Conservation (phyloP, 2,113 vertebrate species). For the Perca fluviatilis region DNA sequence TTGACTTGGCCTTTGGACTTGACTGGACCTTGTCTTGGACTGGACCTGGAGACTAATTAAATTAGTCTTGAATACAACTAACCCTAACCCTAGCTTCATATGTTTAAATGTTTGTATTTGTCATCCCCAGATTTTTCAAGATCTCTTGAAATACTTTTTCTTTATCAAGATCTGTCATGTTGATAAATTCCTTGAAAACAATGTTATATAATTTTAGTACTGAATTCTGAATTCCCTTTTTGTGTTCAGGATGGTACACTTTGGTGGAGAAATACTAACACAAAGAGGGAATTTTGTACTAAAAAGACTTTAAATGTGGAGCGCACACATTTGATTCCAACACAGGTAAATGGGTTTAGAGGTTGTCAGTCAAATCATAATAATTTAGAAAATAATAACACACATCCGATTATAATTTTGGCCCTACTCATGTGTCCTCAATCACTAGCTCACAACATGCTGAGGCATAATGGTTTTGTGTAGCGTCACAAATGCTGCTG, state of each 20-base stretch:
- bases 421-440: conserved; percentile 12
- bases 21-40: too few relatives aligned
- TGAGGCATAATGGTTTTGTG: conserved; percentile 13
- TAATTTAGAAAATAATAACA: not conserved
- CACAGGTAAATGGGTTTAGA: not conserved
- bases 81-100: not conserved
- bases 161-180: not conserved
- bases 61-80: too few relatives aligned
- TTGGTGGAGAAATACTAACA: not conserved
- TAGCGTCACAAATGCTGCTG: not conserved
- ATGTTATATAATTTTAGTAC: not conserved
- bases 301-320: not conserved
- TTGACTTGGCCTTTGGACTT: too few relatives aligned
- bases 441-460: conserved; percentile 3
- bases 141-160: not conserved
- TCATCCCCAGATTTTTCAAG: not conserved
- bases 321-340: not conserved
- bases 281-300: not conserved
- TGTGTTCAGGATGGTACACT: not conserved
- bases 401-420: not conserved
- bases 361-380: not conserved
- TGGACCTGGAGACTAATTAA: too few relatives aligned
- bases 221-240: too few relatives aligned
- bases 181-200: not conserved
- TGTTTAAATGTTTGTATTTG: not conserved